These are phyloP conservation scores for Spongia lamella DNA, from an alignment of 37 sponge, comb jelly and placozoan species.

Conservation along the genomic window DNA sequence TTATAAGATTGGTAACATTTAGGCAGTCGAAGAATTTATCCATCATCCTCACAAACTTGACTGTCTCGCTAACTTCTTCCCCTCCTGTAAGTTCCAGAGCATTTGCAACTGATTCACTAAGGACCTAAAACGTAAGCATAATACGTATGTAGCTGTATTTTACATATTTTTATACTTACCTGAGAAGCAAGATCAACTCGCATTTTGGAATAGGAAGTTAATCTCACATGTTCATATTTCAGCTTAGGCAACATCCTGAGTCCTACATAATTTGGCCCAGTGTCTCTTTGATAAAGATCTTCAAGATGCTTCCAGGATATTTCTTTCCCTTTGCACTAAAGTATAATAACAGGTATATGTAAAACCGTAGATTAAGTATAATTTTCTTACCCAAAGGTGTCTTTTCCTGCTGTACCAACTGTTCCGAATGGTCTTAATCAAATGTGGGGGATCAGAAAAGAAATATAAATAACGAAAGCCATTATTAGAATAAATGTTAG, in stretches of 20 bases:
- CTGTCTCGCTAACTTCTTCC: conserved; percentile 10
- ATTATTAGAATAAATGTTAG: conserved; percentile 36
- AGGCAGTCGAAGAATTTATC: conserved; percentile 48
- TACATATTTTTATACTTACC: conserved; percentile 12
- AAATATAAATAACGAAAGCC: conserved; percentile 25
- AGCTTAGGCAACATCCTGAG: conserved; percentile 40
- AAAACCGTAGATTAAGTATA: not conserved
- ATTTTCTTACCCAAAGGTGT: conserved; percentile 39
- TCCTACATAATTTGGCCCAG: not conserved
- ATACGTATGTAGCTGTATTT: conserved; percentile 1
- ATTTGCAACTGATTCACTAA: conserved; percentile 33
- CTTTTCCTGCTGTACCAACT: conserved; percentile 17
- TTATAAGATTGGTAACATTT: conserved; percentile 28
- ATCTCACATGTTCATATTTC: conserved; percentile 47
- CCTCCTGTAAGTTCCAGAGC: conserved; percentile 27
- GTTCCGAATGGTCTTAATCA: conserved; percentile 46
- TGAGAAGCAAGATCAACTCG: conserved; percentile 56
- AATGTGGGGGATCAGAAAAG: conserved; percentile 46
- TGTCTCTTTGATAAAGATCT: conserved; percentile 11
- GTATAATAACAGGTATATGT: conserved; percentile 21
- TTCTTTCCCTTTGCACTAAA: conserved; percentile 20
- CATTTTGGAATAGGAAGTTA: conserved; percentile 51
- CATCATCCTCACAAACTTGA: conserved; percentile 8
- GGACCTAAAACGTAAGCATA: conserved; percentile 7
- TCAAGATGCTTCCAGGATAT: conserved; percentile 34